Evolutionary conservation across 2,113 vertebrate genomes (phyloP), one percentile per base, ranked within the genome.

Genomic region (Macquaria ambigua): DNA sequence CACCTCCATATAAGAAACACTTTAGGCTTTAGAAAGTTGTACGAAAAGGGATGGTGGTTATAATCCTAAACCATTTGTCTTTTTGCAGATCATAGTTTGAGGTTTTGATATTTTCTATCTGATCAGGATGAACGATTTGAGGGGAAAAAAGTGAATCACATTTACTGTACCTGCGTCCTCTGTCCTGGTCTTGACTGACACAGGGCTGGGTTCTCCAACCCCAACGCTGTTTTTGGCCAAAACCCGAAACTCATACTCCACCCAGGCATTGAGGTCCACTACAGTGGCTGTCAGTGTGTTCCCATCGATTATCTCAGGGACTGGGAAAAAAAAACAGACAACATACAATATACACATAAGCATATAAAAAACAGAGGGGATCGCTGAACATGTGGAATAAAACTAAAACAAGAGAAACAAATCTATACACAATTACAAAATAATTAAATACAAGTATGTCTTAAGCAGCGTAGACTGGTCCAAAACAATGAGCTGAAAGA

Each of bases 241-340:
- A 72, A 98, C 96, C 15, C 97, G 96, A 77, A 98, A 99, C 93
- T 98, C 97, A 74, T 98, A 99, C 94, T 98, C 97, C 88, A 98
- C 97, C 98, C 98, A 98, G 18, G 97, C 97, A 37, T 97, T 98
- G 86, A 99, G 95, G 87, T 98, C 97, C 46, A 98, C 97, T 5
- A 97, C 96, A 0, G 97, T 97, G 63, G 97, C 95, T 2, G 97
- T 97, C 90, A 96, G 91, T 0, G 96, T 97, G 88, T 92, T 97
- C 16, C 98, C 97, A 71, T 96, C 92, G 0, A 98, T 97, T 83
- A 96, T 79, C 23, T 97, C 97, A 0, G 98, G 98, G 86, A 98
- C 98, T 99, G 63, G 7, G 56, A 59, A 79, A 48, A 53, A 53
- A 50, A 77, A 43, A 58, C 11, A 74, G 12, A 59, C 74, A 34